Percentiles rank a stretch among this genome's conserved stretches.
These are phyloP conservation scores for Phrynocephalus vlangalii DNA, from an alignment of 2,797 vertebrate species.

Conservation along the genomic window DNA sequence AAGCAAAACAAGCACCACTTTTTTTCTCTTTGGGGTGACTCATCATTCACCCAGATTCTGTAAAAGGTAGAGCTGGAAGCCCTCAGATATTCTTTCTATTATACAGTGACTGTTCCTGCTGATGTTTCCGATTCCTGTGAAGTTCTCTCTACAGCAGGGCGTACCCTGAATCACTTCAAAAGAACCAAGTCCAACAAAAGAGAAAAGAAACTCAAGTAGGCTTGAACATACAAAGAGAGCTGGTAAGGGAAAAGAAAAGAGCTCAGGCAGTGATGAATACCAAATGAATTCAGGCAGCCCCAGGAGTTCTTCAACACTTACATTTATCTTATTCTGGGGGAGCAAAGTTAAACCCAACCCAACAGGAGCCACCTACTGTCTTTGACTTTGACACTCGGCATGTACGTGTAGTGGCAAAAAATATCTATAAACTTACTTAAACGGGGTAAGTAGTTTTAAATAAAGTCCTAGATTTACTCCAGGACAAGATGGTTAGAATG, in stretches of 20 bases:
- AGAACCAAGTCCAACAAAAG: constrained; percentile 90
- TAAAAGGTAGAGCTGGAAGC: constrained; percentile 53
- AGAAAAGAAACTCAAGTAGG: constrained; percentile 93
- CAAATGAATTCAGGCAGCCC: constrained; percentile 84
- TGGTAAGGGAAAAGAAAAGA: constrained; percentile 80
- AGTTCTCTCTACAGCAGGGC: constrained; percentile 88
- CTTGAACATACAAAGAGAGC: constrained; percentile 84
- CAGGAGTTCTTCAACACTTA: constrained; percentile 82
- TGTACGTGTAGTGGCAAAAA: not conserved
- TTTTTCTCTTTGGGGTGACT: constrained; percentile 24
- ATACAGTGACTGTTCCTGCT: constrained; percentile 78
- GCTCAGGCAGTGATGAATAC: constrained; percentile 82
- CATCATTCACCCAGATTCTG: constrained; percentile 51
- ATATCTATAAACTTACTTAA: not conserved
- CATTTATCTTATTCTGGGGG: constrained; percentile 81
- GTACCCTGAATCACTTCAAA: constrained; percentile 94
- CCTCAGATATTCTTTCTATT: constrained; percentile 71
- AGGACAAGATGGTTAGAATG: constrained; percentile 4
- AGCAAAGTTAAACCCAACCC: constrained; percentile 70
- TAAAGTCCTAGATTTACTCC: constrained; percentile 29
- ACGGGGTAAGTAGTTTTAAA: constrained; percentile 46
- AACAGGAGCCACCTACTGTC: constrained; percentile 76
- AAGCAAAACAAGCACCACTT: too few relatives aligned
- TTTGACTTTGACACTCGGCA: constrained; percentile 76
- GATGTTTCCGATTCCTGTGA: constrained; percentile 91